phyloP scores from a whole-genome alignment of 1,140 invertebrate genomes.

The Bombus fervidus region DNA sequence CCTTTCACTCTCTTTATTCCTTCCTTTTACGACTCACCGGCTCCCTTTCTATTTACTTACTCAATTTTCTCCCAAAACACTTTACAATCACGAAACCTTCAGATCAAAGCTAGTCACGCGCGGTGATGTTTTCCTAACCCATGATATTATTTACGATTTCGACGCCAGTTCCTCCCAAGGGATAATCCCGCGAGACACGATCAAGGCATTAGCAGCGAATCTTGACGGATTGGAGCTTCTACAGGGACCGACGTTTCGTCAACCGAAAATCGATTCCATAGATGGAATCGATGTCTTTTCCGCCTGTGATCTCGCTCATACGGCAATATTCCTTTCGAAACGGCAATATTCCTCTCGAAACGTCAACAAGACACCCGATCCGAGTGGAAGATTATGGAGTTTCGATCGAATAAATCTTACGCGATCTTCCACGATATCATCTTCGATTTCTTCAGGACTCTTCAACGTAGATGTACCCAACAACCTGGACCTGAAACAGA shows the following conservation, averaged over 20 bases:
- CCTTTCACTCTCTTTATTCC: not conserved
- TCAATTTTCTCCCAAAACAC: not conserved
- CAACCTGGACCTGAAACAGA: constrained; percentile 15
- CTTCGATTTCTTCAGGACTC: not conserved
- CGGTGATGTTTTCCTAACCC: not conserved
- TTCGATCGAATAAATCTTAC: not conserved
- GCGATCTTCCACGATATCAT: not conserved
- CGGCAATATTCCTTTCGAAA: not conserved
- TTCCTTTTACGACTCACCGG: not conserved
- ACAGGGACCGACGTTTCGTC: not conserved
- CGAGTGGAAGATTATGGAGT: not conserved
- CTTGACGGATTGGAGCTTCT: not conserved
- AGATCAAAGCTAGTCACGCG: not conserved
- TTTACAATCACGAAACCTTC: not conserved
- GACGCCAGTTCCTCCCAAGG: not conserved
- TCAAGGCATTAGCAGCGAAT: not conserved
- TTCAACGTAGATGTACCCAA: not conserved
- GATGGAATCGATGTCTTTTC: not conserved
- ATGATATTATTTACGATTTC: not conserved
- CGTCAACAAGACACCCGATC: too few species aligned
- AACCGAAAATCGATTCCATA: not conserved
- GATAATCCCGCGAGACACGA: constrained; percentile 1
- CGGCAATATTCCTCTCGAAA: not conserved
- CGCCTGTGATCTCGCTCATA: too few species aligned
- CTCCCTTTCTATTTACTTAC: not conserved